Conservation (phyloP, 64 coral and sea anemone species). For the Astreopora myriophthalma region DNA sequence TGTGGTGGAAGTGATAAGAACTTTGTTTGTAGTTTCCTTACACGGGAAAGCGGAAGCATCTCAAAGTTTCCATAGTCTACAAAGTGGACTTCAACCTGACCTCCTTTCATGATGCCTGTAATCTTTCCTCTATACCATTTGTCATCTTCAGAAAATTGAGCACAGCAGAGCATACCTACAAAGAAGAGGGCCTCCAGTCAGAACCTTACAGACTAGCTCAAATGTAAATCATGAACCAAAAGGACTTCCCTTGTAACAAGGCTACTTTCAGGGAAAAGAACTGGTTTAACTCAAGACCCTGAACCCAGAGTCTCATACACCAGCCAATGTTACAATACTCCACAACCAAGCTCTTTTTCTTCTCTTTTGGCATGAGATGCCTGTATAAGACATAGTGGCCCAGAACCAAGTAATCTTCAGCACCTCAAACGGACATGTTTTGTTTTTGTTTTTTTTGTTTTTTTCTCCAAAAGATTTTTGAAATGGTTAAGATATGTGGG, state of each 20-base stretch:
- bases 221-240: background rate
- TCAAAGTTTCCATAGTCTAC: conserved; percentile 92
- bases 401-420: too few relatives aligned
- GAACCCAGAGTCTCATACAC: too few relatives aligned
- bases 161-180: conserved; percentile 82
- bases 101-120: conserved; percentile 66
- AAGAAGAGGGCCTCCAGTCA: background rate
- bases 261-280: background rate
- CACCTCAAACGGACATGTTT: too few relatives aligned
- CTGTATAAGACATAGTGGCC: too few relatives aligned
- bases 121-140: conserved; percentile 84
- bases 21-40: conserved; percentile 66
- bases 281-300: too few relatives aligned
- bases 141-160: conserved; percentile 66
- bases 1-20: conserved; percentile 75
- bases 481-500: too few relatives aligned
- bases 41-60: conserved; percentile 43
- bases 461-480: too few relatives aligned
- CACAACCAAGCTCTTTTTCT: too few relatives aligned
- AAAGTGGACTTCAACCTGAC: conserved; percentile 80
- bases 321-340: too few relatives aligned
- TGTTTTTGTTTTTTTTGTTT: too few relatives aligned
- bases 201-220: background rate
- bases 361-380: too few relatives aligned
- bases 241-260: background rate